Evolutionary conservation across 2,797 vertebrate species (phyloP).

Genomic region (Perodicticus potto): DNA sequence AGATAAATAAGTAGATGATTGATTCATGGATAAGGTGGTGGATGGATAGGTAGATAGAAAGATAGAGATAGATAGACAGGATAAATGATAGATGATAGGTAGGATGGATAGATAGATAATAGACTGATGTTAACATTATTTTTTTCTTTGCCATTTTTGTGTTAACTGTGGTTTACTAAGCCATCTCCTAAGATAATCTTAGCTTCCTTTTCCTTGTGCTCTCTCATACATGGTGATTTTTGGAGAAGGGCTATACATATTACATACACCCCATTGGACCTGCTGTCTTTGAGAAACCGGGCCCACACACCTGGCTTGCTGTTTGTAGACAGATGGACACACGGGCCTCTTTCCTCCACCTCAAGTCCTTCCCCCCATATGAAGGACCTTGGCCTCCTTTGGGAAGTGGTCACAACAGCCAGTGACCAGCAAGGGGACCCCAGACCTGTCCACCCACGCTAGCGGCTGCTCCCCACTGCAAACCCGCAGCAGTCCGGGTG

Average conservation of each 20-base stretch:
- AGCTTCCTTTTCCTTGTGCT: not conserved
- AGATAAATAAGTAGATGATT: no score
- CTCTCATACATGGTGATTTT: not conserved
- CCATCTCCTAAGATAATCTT: not conserved
- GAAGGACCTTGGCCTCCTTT: not conserved
- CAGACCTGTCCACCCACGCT: not conserved
- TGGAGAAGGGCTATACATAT: not conserved
- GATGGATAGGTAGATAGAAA: no score
- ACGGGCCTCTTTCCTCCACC: not conserved
- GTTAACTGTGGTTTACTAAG: not conserved
- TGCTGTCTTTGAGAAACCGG: not conserved
- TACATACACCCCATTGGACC: not conserved
- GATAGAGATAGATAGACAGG: no score
- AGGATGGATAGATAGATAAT: no score
- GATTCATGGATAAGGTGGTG: no score
- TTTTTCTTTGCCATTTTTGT: no score
- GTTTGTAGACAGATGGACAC: not conserved
- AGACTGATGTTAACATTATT: no score
- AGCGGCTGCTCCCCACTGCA: not conserved
- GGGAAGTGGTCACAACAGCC: not conserved
- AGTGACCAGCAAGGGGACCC: not conserved
- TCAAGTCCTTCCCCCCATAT: not conserved
- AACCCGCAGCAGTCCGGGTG: accelerated
- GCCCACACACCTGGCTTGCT: not conserved
- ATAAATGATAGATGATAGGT: no score